Percentiles rank a stretch among this genome's conserved stretches.
phyloP scores from a whole-genome alignment of 1,140 invertebrate genomes.

The Drosophila oshimai region DNA sequence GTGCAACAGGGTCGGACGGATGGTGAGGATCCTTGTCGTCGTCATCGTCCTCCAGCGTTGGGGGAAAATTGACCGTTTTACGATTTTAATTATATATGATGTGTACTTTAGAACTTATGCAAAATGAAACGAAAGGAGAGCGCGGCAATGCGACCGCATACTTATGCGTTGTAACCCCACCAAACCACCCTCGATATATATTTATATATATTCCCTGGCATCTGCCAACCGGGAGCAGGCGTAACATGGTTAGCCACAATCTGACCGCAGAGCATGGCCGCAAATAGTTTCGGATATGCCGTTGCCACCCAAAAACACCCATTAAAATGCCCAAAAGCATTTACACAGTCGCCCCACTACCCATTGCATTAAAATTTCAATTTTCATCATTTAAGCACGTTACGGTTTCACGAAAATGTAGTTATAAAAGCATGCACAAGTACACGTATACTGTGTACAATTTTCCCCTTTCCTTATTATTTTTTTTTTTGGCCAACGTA shows the following conservation, averaged over 20 bases:
- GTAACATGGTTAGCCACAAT: slow-evolving; percentile 56
- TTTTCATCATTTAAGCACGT: slow-evolving; percentile 70
- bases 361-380: slow-evolving; percentile 72
- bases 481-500: not conserved
- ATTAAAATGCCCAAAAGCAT: not conserved
- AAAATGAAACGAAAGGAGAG: slow-evolving; percentile 72
- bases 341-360: not conserved
- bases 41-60: slow-evolving; percentile 8
- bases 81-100: slow-evolving; percentile 82
- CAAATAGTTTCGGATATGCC: slow-evolving; percentile 73
- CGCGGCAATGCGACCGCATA: slow-evolving; percentile 63
- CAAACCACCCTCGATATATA: not conserved
- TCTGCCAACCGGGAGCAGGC: slow-evolving; percentile 37
- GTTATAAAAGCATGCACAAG: slow-evolving; percentile 71
- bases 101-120: slow-evolving; percentile 82
- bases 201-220: slow-evolving; percentile 8
- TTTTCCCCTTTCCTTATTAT: not conserved
- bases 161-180: slow-evolving; percentile 58
- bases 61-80: slow-evolving; percentile 78
- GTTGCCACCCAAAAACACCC: slow-evolving; percentile 26
- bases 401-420: slow-evolving; percentile 66
- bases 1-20: not conserved
- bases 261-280: slow-evolving; percentile 69
- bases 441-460: slow-evolving; percentile 1
- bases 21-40: slow-evolving; percentile 11